phyloP scores from a whole-genome alignment of 2,113 vertebrate genomes.

The Taurulus bubalis region DNA sequence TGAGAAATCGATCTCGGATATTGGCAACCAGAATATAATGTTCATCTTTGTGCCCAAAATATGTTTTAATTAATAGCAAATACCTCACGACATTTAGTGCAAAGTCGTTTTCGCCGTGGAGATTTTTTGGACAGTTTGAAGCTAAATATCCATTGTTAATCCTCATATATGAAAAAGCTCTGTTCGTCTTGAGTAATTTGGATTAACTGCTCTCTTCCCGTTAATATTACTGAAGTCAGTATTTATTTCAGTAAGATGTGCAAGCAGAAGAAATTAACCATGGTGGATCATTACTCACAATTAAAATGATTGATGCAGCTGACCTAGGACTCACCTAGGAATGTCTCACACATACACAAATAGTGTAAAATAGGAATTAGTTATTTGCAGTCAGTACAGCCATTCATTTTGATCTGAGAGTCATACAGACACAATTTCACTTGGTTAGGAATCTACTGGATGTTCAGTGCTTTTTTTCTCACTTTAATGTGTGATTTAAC shows the following conservation, averaged over 20 bases:
- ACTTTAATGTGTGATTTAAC: slow-evolving; percentile 1
- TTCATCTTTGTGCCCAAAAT: not conserved
- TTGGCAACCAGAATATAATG: not conserved
- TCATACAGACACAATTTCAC: slow-evolving; percentile 35
- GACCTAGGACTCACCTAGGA: slow-evolving; percentile 40
- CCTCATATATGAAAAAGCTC: not conserved
- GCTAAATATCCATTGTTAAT: not conserved
- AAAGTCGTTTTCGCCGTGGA: not conserved
- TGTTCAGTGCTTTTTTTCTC: not conserved
- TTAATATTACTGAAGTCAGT: not conserved
- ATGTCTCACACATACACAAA: slow-evolving; percentile 16
- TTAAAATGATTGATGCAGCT: slow-evolving; percentile 28
- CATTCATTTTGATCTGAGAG: slow-evolving; percentile 36
- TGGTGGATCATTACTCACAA: slow-evolving; percentile 20
- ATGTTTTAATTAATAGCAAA: not conserved
- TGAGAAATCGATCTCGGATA: not conserved
- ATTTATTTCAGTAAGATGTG: not conserved
- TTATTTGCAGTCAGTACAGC: slow-evolving; percentile 31
- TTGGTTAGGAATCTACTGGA: slow-evolving; percentile 11
- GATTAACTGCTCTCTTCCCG: not conserved
- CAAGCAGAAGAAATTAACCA: slow-evolving; percentile 2
- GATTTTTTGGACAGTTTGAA: not conserved
- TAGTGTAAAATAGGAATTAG: slow-evolving; percentile 10
- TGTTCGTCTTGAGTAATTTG: not conserved
- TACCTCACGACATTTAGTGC: not conserved